These are phyloP conservation scores for Eurytoma adleriae DNA, from an alignment of 2,888 invertebrate species.

Conservation along the genomic window DNA sequence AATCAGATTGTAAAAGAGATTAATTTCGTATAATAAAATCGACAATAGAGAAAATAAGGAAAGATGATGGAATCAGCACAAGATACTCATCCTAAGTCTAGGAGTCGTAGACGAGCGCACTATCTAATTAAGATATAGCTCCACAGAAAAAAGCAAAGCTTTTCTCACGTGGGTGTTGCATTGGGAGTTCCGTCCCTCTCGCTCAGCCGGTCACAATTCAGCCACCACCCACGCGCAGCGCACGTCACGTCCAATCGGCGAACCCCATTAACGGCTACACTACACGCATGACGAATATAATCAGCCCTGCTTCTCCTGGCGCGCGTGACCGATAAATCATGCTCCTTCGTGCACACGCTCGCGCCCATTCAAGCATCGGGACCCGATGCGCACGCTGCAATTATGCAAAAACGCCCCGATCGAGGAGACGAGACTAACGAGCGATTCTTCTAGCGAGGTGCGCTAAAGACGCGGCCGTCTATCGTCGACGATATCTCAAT, in stretches of 20 bases:
- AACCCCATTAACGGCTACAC: background rate
- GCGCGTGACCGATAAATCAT: background rate
- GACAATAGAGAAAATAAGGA: background rate
- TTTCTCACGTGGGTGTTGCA: conserved; percentile 5
- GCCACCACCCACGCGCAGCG: conserved; percentile 1
- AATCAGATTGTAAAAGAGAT: no score
- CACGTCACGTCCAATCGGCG: conserved; percentile 16
- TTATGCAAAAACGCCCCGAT: conserved; percentile 33
- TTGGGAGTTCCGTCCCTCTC: background rate
- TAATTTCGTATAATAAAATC: background rate
- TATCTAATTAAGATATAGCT: conserved; percentile 18
- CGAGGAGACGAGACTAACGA: conserved; percentile 9
- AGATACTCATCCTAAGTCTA: background rate
- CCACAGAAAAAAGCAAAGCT: background rate
- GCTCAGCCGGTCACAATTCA: background rate
- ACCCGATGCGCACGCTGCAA: background rate
- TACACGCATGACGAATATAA: background rate
- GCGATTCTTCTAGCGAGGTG: background rate
- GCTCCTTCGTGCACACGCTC: conserved; percentile 1
- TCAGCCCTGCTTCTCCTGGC: background rate
- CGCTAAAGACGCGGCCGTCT: conserved; percentile 4
- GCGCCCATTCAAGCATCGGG: background rate
- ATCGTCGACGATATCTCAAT: conserved; percentile 18
- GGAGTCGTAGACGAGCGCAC: background rate
- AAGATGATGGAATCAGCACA: no score